Evolutionary conservation across 2,888 invertebrate genomes (phyloP).

Genomic region (Liopterus haemorrhoidalis): DNA sequence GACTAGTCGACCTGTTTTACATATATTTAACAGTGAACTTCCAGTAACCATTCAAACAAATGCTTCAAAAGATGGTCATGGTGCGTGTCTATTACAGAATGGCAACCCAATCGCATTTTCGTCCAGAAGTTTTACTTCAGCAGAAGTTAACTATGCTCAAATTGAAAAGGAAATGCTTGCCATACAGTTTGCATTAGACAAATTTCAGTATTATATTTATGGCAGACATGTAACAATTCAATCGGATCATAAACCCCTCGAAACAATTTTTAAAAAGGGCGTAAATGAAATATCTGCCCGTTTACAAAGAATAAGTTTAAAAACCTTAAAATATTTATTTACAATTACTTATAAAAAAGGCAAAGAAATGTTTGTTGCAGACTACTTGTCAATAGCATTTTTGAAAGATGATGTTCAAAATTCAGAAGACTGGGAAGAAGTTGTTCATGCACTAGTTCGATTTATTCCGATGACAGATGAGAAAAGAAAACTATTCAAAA

Average conservation of each 20-base stretch:
- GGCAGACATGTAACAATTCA: not conserved
- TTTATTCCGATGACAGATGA: slow-evolving; percentile 1
- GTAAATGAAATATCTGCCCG: not conserved
- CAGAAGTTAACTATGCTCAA: not conserved
- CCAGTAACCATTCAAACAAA: not conserved
- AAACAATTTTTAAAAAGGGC: slow-evolving; percentile 12
- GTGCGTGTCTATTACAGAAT: slow-evolving; percentile 3
- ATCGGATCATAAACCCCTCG: slow-evolving; percentile 10
- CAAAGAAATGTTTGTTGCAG: slow-evolving; percentile 1
- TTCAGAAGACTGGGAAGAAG: not conserved
- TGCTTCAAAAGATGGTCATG: slow-evolving; percentile 2
- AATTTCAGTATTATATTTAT: slow-evolving; percentile 1
- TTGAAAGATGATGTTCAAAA: not conserved
- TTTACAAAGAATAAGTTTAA: slow-evolving; percentile 7
- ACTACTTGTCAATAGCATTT: slow-evolving; percentile 1
- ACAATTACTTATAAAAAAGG: slow-evolving; percentile 5
- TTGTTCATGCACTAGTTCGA: not conserved
- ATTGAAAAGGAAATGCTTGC: not conserved
- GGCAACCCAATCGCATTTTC: slow-evolving; percentile 2
- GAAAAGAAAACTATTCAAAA: slow-evolving; percentile 17
- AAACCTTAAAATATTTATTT: slow-evolving; percentile 1
- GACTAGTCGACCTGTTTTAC: not conserved
- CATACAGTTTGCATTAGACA: not conserved
- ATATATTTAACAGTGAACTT: not conserved
- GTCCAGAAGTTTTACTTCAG: not conserved